A percentile compares a stretch with the other conserved stretches of the same genome.
phyloP scores from a whole-genome alignment of 1,140 invertebrate genomes.

The Drosophila miranda region DNA sequence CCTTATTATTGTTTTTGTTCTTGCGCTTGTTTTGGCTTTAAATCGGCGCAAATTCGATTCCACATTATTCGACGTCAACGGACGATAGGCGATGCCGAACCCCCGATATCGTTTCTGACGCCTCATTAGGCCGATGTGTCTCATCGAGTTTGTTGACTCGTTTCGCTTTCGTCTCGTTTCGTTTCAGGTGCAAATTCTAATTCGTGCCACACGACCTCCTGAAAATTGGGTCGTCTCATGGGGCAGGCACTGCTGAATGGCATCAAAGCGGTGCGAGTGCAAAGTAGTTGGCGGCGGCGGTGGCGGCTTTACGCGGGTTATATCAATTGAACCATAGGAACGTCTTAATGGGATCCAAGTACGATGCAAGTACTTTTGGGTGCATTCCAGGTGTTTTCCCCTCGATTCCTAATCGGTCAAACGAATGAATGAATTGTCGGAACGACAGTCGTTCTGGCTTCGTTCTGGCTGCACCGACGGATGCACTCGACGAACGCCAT shows the following conservation, averaged over 20 bases:
- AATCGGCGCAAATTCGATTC: not conserved
- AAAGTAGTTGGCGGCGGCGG: not conserved
- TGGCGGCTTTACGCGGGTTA: not conserved
- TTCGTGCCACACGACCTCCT: not conserved
- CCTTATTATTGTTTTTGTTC: constrained; percentile 2
- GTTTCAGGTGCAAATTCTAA: constrained; percentile 14
- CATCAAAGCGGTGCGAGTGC: too few relatives aligned
- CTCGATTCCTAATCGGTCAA: too few relatives aligned
- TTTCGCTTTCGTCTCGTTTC: too few relatives aligned
- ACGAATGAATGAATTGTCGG: too few relatives aligned
- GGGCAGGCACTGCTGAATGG: too few relatives aligned
- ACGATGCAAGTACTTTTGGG: not conserved
- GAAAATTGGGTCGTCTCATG: too few relatives aligned
- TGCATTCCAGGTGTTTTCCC: constrained; percentile 25
- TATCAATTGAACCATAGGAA: too few relatives aligned
- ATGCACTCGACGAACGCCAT: too few relatives aligned
- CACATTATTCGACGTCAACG: constrained; percentile 13
- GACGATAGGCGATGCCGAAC: constrained; percentile 12
- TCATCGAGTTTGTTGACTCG: not conserved
- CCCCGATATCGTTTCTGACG: constrained; percentile 3
- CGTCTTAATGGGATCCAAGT: constrained; percentile 4
- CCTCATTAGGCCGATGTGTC: constrained; percentile 4
- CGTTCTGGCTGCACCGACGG: too few relatives aligned
- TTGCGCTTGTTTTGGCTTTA: not conserved
- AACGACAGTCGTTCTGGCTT: too few relatives aligned